These are phyloP conservation scores for Nycticebus coucang DNA, from an alignment of 2,113 vertebrate genomes.

Conservation along the genomic window DNA sequence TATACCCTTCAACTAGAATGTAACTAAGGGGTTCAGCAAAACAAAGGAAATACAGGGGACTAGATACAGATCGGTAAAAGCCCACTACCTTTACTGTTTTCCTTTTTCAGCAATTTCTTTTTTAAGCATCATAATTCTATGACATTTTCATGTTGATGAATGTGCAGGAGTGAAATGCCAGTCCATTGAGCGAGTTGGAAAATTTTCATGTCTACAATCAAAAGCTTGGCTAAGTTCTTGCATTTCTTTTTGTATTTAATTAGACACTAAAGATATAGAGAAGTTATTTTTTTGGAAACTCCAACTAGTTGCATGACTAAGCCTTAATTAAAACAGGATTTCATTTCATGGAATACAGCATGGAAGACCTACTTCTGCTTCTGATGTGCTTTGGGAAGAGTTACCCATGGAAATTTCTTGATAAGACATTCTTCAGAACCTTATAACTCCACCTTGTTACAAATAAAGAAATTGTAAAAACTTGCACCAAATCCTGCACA, in stretches of 20 bases:
- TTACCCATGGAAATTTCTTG: not conserved
- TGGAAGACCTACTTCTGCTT: conserved; percentile 33
- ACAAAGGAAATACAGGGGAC: not conserved
- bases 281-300: conserved; percentile 77
- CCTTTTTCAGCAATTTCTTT: conserved; percentile 34
- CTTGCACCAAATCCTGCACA: not conserved
- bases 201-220: conserved; percentile 76
- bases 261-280: conserved; percentile 79
- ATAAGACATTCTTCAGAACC: not conserved
- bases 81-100: conserved; percentile 30
- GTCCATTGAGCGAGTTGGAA: conserved; percentile 76
- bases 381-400: conserved; percentile 7
- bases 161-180: conserved; percentile 76
- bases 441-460: not conserved
- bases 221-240: conserved; percentile 76
- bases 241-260: conserved; percentile 82
- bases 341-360: conserved; percentile 9
- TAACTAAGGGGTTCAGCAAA: not conserved
- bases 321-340: conserved; percentile 82
- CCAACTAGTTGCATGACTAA: conserved; percentile 82
- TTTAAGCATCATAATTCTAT: conserved; percentile 59
- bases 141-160: conserved; percentile 81
- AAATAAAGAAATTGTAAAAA: not conserved
- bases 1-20: not conserved
- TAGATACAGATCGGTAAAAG: not conserved